Conservation (phyloP, 30 jellyfish, hydroid and myxozoan genomes). For the Aurelia aurita region DNA sequence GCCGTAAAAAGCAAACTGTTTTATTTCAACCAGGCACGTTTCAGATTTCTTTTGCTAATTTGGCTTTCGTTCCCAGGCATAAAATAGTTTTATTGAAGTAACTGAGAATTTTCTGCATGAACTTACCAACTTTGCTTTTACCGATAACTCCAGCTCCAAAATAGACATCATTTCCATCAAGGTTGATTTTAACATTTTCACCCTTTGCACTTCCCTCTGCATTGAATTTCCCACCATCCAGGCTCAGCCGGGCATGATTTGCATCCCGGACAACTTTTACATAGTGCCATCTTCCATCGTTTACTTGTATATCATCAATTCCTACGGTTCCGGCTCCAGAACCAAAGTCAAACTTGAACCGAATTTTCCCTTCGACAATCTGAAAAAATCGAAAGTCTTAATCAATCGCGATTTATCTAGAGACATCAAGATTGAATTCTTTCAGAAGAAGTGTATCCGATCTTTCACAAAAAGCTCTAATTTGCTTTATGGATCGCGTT, state of each 20-base stretch:
- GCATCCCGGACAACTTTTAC: slow-evolving; percentile 81
- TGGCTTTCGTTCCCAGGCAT: no score
- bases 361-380: slow-evolving; percentile 74
- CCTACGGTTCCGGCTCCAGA: slow-evolving; percentile 84
- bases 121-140: slow-evolving; percentile 63
- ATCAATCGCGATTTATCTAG: not conserved
- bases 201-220: slow-evolving; percentile 90
- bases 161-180: slow-evolving; percentile 71
- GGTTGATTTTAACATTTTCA: slow-evolving; percentile 81
- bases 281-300: slow-evolving; percentile 96
- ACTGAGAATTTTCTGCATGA: no score
- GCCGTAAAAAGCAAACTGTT: no score
- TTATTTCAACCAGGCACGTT: no score
- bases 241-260: slow-evolving; percentile 74
- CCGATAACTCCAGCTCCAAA: slow-evolving; percentile 91
- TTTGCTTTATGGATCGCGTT: no score
- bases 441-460: no score
- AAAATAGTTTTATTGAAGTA: no score
- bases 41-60: no score
- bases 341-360: slow-evolving; percentile 91
- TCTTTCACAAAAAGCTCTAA: no score
- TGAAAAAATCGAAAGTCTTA: not conserved
- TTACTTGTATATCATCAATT: slow-evolving; percentile 78
- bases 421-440: no score
- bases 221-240: slow-evolving; percentile 76